These are phyloP conservation scores for Neotoma lepida DNA, from an alignment of 2,113 vertebrate species.

Conservation along the genomic window DNA sequence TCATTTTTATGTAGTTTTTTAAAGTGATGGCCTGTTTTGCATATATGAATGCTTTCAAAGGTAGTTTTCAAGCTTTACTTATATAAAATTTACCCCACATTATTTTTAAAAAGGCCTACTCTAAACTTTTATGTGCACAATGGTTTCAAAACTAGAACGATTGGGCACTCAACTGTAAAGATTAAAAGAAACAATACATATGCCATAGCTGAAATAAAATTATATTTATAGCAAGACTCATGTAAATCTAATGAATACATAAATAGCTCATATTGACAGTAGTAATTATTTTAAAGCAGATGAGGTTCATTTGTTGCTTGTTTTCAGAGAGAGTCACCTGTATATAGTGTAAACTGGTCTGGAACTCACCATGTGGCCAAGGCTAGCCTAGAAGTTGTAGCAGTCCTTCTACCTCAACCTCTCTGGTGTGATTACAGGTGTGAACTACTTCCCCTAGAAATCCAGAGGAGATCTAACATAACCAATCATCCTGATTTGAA, in stretches of 20 bases:
- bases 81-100: neutral
- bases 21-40: neutral
- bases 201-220: slow-evolving; percentile 32
- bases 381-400: neutral
- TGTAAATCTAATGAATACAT: neutral
- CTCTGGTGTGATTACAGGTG: neutral
- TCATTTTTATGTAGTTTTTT: slow-evolving; percentile 1
- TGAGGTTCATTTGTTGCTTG: neutral
- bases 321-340: neutral
- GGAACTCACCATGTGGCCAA: neutral
- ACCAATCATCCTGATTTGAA: neutral
- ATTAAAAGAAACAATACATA: neutral
- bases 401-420: neutral
- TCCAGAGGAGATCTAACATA: neutral
- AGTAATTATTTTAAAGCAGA: neutral
- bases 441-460: neutral
- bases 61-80: neutral
- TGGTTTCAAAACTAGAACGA: neutral
- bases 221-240: neutral
- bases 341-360: neutral
- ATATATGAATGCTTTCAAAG: neutral
- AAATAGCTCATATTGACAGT: neutral
- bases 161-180: neutral
- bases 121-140: neutral
- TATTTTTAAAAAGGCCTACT: neutral